Percentiles rank a stretch among this genome's conserved stretches.
phyloP scores from a whole-genome alignment of 1,140 invertebrate species.

The Mya arenaria region DNA sequence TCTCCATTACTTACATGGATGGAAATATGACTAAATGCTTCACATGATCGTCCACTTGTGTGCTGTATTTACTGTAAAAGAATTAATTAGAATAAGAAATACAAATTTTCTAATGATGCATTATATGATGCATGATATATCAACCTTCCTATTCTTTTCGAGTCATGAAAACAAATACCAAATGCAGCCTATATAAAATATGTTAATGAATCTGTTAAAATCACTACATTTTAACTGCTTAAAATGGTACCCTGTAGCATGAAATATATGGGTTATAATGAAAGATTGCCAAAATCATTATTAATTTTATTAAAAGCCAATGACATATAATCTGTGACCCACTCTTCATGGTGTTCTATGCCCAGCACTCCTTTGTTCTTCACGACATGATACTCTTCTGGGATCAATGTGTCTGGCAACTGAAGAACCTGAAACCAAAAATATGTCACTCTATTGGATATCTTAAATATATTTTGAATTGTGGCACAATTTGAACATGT shows the following conservation, averaged over 20 bases:
- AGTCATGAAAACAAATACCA: no score
- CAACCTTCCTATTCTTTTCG: no score
- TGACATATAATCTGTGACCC: constrained; percentile 54
- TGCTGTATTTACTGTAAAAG: constrained; percentile 77
- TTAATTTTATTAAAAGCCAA: background rate
- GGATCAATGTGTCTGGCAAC: constrained; percentile 78
- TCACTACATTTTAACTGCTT: no score
- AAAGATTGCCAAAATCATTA: background rate
- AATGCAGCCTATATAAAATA: no score
- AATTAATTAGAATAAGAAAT: no score
- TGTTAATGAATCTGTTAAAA: no score
- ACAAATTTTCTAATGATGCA: no score
- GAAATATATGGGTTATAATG: background rate
- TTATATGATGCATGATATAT: no score
- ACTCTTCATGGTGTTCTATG: constrained; percentile 80
- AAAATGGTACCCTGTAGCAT: background rate
- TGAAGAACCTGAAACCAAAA: constrained; percentile 68
- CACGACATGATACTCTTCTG: constrained; percentile 80
- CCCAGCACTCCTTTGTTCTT: constrained; percentile 80
- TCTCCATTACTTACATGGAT: constrained; percentile 78
- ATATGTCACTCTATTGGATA: no score
- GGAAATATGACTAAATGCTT: constrained; percentile 80
- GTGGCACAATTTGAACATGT: no score
- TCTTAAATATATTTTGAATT: no score
- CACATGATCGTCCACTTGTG: constrained; percentile 78